Percentiles rank a stretch among this genome's conserved stretches.
Conservation (phyloP, 2,888 invertebrate genomes). For the Tipula unca region DNA sequence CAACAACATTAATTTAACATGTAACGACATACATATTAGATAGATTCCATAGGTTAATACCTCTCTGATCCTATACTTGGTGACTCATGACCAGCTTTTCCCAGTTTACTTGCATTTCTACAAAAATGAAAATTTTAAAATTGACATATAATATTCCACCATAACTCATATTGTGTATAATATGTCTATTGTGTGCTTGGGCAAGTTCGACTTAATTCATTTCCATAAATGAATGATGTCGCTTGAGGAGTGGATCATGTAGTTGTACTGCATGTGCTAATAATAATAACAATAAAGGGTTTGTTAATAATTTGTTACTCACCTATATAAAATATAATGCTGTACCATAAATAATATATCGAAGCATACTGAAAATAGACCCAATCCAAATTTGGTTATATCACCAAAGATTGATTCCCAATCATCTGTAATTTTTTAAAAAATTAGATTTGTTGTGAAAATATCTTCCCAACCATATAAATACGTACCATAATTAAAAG, state of each 20-base stretch:
- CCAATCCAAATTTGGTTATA: slow-evolving; percentile 95
- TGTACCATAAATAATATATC: slow-evolving; percentile 95
- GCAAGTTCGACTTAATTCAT: background rate
- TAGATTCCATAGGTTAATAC: background rate
- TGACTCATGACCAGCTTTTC: background rate
- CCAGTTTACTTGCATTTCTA: background rate
- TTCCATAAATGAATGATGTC: background rate
- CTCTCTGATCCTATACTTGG: background rate
- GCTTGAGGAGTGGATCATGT: background rate
- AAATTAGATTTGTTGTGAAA: background rate
- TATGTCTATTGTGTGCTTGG: background rate
- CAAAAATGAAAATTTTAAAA: background rate
- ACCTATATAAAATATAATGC: slow-evolving; percentile 91
- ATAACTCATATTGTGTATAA: too few relatives aligned
- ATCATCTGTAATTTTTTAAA: slow-evolving; percentile 65
- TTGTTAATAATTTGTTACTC: slow-evolving; percentile 33
- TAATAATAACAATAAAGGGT: background rate
- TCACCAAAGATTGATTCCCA: slow-evolving; percentile 96
- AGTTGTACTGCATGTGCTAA: background rate
- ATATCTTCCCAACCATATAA: slow-evolving; percentile 17
- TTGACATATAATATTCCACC: background rate
- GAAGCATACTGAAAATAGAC: slow-evolving; percentile 89
- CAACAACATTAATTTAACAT: background rate
- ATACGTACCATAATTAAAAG: slow-evolving; percentile 74
- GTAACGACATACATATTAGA: background rate